Conservation (phyloP, 23 tunicate genomes). For the Botrylloides violaceus region DNA sequence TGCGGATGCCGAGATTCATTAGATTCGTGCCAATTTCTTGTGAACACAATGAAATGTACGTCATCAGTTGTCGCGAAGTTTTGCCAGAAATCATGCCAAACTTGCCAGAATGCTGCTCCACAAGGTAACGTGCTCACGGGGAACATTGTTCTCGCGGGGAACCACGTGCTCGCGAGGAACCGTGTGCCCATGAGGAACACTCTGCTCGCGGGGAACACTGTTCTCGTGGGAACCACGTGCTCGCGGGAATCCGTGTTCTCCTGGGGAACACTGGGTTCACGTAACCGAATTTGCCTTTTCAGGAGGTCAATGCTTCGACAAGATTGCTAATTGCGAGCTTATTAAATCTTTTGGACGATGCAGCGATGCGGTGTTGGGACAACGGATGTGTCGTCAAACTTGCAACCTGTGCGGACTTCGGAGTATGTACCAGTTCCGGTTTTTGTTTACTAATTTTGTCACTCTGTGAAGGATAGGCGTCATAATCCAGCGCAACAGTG, state of each 20-base stretch:
- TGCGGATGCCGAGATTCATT: slow-evolving; percentile 16
- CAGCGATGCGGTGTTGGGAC: not conserved
- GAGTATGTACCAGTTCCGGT: not conserved
- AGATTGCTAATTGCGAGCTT: not conserved
- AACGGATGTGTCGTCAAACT: slow-evolving; percentile 13
- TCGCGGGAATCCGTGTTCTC: too few relatives aligned
- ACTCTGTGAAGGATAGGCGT: too few relatives aligned
- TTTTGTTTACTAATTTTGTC: too few relatives aligned
- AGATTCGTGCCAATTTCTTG: not conserved
- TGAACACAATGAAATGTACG: slow-evolving; percentile 5
- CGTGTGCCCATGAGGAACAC: too few relatives aligned
- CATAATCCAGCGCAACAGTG: too few relatives aligned
- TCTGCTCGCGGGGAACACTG: too few relatives aligned
- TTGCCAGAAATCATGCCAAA: slow-evolving; percentile 21
- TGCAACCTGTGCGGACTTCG: slow-evolving; percentile 18
- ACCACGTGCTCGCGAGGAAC: too few relatives aligned
- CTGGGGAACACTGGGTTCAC: too few relatives aligned
- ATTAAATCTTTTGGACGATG: slow-evolving; percentile 14
- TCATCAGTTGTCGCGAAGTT: not conserved
- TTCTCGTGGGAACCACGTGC: too few relatives aligned
- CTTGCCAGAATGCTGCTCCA: not conserved
- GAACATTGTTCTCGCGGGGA: too few relatives aligned
- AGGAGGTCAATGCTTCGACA: slow-evolving; percentile 14
- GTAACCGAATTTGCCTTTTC: not conserved
- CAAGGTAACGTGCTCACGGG: not conserved